phyloP scores from a whole-genome alignment of 1,140 invertebrate genomes.

The Myzus persicae region DNA sequence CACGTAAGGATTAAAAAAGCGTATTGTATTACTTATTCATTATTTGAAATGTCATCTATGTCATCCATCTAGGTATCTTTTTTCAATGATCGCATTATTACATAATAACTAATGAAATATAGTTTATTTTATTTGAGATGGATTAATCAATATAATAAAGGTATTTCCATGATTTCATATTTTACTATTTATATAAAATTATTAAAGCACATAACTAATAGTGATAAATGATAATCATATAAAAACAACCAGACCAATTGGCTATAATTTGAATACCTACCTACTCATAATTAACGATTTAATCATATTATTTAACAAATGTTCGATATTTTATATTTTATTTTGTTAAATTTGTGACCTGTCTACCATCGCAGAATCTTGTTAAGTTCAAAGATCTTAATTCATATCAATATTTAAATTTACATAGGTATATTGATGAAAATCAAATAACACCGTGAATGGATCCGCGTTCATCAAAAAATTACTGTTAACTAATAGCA shows the following conservation, averaged over 20 bases:
- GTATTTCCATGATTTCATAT: neutral
- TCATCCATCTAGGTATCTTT: neutral
- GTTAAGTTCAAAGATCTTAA: neutral
- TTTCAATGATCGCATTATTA: neutral
- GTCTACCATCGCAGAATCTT: neutral
- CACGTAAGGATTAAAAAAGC: neutral
- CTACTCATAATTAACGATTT: neutral
- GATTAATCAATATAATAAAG: neutral
- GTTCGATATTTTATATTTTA: neutral
- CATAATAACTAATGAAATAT: neutral
- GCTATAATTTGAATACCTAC: neutral
- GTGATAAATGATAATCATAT: neutral
- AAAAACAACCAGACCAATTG: neutral
- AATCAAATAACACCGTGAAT: neutral
- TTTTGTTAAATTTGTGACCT: neutral
- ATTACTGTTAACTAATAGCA: neutral
- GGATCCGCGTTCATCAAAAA: neutral
- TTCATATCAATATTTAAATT: no score
- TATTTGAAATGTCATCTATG: neutral
- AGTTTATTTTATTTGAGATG: neutral
- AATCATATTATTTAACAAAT: neutral
- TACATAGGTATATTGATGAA: neutral
- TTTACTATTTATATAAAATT: neutral
- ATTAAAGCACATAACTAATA: neutral
- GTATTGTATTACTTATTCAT: neutral